phyloP scores from a whole-genome alignment of 2,888 invertebrate genomes.

The Prostheceraeus crozeri region DNA sequence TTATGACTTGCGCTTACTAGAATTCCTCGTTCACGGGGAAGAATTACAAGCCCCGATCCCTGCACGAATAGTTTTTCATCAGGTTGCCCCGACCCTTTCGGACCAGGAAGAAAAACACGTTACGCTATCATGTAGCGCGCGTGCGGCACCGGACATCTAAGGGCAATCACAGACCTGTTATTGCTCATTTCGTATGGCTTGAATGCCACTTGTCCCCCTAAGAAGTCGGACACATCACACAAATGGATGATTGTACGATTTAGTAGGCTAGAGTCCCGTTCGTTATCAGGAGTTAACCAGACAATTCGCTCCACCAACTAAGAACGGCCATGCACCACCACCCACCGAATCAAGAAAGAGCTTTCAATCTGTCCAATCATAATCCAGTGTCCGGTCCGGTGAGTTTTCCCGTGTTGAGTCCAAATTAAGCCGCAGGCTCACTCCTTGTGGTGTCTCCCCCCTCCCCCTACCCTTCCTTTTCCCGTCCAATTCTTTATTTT shows the following conservation, averaged over 20 bases:
- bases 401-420: conserved; percentile 67
- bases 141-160: conserved; percentile 61
- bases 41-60: conserved; percentile 65
- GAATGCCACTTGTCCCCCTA: too few species aligned
- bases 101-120: conserved; percentile 48
- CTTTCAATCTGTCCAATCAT: conserved; percentile 67
- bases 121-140: conserved; percentile 60
- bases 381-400: conserved; percentile 66
- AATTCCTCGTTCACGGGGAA: conserved; percentile 64
- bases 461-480: too few species aligned
- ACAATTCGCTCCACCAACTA: conserved; percentile 61
- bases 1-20: conserved; percentile 66
- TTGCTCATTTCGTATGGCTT: too few species aligned
- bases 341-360: conserved; percentile 66
- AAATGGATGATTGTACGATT: conserved; percentile 58
- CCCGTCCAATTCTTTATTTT: too few species aligned
- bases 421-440: conserved; percentile 69
- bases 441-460: conserved; percentile 68
- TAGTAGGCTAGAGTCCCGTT: conserved; percentile 65
- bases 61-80: conserved; percentile 66
- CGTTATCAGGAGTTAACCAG: conserved; percentile 70
- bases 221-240: too few species aligned
- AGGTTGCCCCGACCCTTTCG: conserved; percentile 65
- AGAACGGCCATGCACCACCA: conserved; percentile 65
- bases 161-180: conserved; percentile 66